Evolutionary conservation across 53 echinoderm and acorn worm genomes (phyloP).

Genomic region (Echinarachnius parma): DNA sequence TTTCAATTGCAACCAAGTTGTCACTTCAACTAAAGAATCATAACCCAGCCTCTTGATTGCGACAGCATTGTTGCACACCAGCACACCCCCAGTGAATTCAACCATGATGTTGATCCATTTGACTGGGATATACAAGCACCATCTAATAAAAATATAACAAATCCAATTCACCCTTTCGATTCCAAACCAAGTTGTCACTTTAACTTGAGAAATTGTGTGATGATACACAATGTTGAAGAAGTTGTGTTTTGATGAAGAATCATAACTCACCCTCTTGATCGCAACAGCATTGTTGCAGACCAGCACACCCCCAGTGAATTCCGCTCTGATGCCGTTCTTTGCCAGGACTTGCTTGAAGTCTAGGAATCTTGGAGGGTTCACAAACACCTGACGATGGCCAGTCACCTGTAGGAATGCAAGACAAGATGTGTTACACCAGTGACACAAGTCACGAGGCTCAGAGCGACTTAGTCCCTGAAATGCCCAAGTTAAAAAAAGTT

Average conservation of each 20-base stretch:
- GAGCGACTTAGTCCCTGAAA: too few species aligned
- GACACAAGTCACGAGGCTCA: too few species aligned
- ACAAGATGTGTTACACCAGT: too few species aligned
- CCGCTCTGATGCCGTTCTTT: conserved; percentile 87
- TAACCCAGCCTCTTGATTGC: conserved; percentile 87
- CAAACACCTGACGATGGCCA: conserved; percentile 81
- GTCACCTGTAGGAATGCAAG: conserved; percentile 40
- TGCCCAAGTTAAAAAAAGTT: too few species aligned
- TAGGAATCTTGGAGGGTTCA: conserved; percentile 89
- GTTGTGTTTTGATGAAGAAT: too few species aligned
- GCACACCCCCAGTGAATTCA: conserved; percentile 85
- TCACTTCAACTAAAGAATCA: too few species aligned
- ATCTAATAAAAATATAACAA: too few species aligned
- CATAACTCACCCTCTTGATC: conserved; percentile 84
- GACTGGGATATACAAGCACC: too few species aligned
- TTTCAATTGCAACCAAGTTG: too few species aligned
- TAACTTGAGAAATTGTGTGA: background rate
- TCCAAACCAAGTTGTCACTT: too few species aligned
- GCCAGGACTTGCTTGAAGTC: conserved; percentile 91
- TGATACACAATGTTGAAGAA: background rate
- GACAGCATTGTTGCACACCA: conserved; percentile 87
- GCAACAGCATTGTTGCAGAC: conserved; percentile 92
- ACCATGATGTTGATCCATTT: conserved; percentile 86
- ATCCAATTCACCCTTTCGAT: too few species aligned
- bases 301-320: conserved; percentile 85